phyloP scores from a whole-genome alignment of 2,888 invertebrate species.

The Trachelus stipa region DNA sequence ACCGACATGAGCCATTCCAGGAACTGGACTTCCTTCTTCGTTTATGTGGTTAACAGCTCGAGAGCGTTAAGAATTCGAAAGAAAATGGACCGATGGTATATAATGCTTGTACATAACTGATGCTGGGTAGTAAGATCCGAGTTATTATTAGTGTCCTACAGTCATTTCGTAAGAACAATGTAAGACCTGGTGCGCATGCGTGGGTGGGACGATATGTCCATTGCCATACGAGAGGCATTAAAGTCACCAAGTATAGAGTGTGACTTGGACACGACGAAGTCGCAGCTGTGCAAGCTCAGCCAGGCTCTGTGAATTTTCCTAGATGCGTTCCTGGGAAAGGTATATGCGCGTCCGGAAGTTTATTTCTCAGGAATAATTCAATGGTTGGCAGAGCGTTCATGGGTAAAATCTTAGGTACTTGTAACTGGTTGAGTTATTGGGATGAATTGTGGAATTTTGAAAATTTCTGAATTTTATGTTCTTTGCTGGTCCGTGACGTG shows the following conservation, averaged over 20 bases:
- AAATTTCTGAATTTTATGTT: not conserved
- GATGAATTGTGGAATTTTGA: not conserved
- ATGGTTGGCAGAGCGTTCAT: not conserved
- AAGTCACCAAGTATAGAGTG: not conserved
- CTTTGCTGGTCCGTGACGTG: not conserved
- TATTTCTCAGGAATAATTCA: not conserved
- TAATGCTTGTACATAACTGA: not conserved
- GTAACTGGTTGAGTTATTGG: not conserved
- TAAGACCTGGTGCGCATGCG: not conserved
- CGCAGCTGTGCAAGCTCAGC: not conserved
- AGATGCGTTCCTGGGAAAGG: not conserved
- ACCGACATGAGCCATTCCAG: not conserved
- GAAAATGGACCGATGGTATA: not conserved
- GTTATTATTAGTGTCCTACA: not conserved
- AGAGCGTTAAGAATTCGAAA: not conserved
- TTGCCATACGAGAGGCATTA: not conserved
- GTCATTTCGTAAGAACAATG: not conserved
- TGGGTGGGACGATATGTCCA: not conserved
- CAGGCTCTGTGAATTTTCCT: not conserved
- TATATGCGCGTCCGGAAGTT: not conserved
- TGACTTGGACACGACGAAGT: not conserved
- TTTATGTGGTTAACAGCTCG: not conserved
- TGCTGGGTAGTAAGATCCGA: not conserved
- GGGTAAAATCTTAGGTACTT: not conserved
- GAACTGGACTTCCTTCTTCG: slow-evolving; percentile 2